A percentile compares a stretch with the other conserved stretches of the same genome.
Evolutionary conservation across 2,113 vertebrate genomes (phyloP).

Genomic region (Trogon melanurus): DNA sequence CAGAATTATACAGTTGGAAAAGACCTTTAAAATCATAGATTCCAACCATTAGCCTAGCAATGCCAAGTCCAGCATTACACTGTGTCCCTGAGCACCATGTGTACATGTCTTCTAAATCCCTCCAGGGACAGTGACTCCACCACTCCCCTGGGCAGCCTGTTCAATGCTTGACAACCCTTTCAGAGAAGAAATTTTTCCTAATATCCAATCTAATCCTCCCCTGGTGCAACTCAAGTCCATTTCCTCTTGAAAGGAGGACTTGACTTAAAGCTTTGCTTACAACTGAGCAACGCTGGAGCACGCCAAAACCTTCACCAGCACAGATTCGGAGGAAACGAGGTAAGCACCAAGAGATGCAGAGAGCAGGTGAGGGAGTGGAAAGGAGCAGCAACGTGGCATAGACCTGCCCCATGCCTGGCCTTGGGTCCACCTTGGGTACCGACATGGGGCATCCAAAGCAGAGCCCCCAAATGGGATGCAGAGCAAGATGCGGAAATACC

Average conservation of each 20-base stretch:
- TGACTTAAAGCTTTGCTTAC: not conserved
- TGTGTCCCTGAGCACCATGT: no score
- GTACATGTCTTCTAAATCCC: no score
- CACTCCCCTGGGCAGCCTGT: no score
- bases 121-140: no score
- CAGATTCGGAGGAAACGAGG: not conserved
- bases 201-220: no score
- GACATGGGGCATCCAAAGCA: not conserved
- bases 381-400: not conserved
- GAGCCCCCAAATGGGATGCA: not conserved
- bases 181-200: no score
- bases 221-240: no score
- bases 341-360: not conserved
- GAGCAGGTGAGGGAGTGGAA: not conserved
- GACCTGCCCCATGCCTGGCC: not conserved
- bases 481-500: not conserved
- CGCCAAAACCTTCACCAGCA: not conserved
- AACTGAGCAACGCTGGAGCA: rapidly evolving
- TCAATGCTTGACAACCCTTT: no score
- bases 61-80: no score
- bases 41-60: no score
- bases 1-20: no score
- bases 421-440: rapidly evolving
- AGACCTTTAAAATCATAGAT: no score
- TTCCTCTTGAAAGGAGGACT: not conserved